Percentiles rank a stretch among this genome's conserved stretches.
These are phyloP conservation scores for Catocala sponsa DNA, from an alignment of 2,888 invertebrate species.

Conservation along the genomic window DNA sequence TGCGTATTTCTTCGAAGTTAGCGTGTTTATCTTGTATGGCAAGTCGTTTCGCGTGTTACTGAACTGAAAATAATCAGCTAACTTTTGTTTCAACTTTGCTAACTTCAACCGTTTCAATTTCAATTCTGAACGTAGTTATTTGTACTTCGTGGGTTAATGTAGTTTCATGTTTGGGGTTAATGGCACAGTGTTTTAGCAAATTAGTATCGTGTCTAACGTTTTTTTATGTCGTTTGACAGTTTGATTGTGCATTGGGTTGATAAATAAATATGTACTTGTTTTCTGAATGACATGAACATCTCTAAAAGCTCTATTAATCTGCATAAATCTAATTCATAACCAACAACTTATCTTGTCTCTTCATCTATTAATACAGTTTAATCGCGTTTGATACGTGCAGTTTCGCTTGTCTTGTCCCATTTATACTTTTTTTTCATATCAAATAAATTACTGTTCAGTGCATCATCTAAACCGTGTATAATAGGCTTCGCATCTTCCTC, in stretches of 20 bases:
- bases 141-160: conserved; percentile 40
- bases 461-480: conserved; percentile 83
- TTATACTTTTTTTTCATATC: conserved; percentile 49
- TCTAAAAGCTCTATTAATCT: conserved; percentile 4
- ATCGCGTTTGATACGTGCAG: conserved; percentile 46
- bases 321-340: conserved; percentile 10
- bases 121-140: conserved; percentile 45
- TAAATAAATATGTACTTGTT: no score
- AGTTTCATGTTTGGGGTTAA: conserved; percentile 38
- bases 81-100: conserved; percentile 65
- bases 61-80: conserved; percentile 77
- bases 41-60: conserved; percentile 77
- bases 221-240: conserved; percentile 7
- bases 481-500: conserved; percentile 81
- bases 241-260: neutral
- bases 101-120: conserved; percentile 64
- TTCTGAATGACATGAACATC: no score
- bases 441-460: conserved; percentile 79
- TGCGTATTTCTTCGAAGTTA: conserved; percentile 77
- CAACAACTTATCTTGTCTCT: conserved; percentile 22
- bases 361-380: conserved; percentile 39
- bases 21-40: conserved; percentile 78
- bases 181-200: conserved; percentile 17
- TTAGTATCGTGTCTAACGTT: neutral
- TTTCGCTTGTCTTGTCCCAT: conserved; percentile 42